Evolutionary conservation across 2,797 vertebrate species (phyloP), one percentile per base, ranked within the genome.

Genomic region (Halcyon chelicuti): DNA sequence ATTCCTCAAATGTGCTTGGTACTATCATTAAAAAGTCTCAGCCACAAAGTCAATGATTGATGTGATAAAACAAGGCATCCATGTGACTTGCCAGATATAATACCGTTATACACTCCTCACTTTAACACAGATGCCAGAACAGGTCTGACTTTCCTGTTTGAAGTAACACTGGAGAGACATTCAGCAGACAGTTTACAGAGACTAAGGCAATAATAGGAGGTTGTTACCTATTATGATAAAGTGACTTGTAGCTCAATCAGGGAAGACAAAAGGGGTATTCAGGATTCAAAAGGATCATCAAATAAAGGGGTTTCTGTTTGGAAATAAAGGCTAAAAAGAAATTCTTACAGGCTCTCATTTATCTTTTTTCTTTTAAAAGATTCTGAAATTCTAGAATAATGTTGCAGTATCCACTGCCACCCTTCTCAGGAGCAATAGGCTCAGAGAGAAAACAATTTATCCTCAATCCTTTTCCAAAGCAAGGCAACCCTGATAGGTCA

Each of bases 41-140:
- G 49, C 58, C 13, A 2, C 70, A 91, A 88, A 93, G 83, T 13
- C 73, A 84, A 1, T 70, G 76, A 95, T 7, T 93, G 94, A 95
- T 88, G 91, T 73, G 86, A 94, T 95, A 66, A 73, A 96, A 94
- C 66, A 82, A 90, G 91, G 79, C 82, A 86, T 46, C 79, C 91
- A 76, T 78, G 86, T 61, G 79, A 95, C 66, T 92, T 96, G 90
- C 94, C 93, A 94, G 66, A 84, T 90, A 33, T 33, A 73, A 95
- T 84, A 92, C 35, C 47, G 46, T 82, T 90, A 49, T 23, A 70
- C 68, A 57, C 73, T 79, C 76, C 63, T 95, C 79, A 76, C 51
- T 90, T 79, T 78, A 94, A 73, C 90, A 88, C 51, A 90, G 82
- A 90, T 93, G 91, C 82, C 87, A 94, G 86, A 89, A 93, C 51